A percentile compares a stretch with the other conserved stretches of the same genome.
Conservation (phyloP, 2,797 vertebrate species). For the Sebastes ruberrimus region DNA sequence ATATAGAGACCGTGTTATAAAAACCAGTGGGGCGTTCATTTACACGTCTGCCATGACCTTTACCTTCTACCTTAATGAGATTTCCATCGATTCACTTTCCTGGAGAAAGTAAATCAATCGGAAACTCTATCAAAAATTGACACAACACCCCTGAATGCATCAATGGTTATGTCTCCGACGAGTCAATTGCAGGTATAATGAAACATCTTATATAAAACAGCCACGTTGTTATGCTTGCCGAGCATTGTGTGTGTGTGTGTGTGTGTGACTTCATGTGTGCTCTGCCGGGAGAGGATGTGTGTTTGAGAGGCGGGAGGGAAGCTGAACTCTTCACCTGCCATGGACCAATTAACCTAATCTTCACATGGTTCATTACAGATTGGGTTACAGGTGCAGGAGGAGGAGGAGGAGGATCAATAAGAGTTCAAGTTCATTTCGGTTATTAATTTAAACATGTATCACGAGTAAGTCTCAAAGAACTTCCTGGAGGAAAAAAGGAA, state of each 20-base stretch:
- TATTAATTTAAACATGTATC: conserved; percentile 24
- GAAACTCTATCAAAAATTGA: conserved; percentile 74
- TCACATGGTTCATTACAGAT: conserved; percentile 45
- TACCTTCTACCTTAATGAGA: conserved; percentile 72
- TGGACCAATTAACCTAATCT: conserved; percentile 62
- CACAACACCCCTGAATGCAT: conserved; percentile 55
- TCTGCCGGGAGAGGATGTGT: background rate
- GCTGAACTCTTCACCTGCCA: conserved; percentile 44
- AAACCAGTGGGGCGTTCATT: conserved; percentile 40
- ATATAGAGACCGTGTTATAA: conserved; percentile 31
- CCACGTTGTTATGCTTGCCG: conserved; percentile 16
- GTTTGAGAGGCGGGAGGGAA: background rate
- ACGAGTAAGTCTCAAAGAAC: background rate
- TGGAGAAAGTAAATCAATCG: conserved; percentile 70
- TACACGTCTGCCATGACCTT: conserved; percentile 67
- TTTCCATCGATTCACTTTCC: conserved; percentile 72
- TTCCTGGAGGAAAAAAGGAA: background rate
- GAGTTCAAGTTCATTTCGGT: conserved; percentile 21
- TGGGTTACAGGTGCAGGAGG: conserved; percentile 14
- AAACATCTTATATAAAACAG: conserved; percentile 62
- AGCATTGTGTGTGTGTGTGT: background rate
- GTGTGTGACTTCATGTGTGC: background rate
- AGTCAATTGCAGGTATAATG: conserved; percentile 62
- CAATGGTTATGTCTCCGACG: conserved; percentile 38
- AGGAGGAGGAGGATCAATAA: conserved; percentile 40